phyloP scores from a whole-genome alignment of 1,140 invertebrate species.

The Drosophila ananassae region DNA sequence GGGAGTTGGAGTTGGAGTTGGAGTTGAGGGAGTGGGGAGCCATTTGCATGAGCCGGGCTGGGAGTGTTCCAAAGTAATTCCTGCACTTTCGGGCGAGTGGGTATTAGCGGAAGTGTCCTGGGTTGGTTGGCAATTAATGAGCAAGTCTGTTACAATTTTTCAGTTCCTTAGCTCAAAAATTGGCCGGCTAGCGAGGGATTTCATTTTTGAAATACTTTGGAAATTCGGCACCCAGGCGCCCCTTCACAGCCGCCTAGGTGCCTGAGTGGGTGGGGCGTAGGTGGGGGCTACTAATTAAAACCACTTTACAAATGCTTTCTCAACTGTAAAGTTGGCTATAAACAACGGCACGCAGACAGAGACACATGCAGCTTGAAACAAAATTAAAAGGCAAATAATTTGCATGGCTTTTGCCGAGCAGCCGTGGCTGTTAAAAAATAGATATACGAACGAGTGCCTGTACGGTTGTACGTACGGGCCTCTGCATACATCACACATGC shows the following conservation, averaged over 20 bases:
- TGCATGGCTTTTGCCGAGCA: slow-evolving; percentile 64
- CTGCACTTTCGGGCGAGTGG: too few relatives aligned
- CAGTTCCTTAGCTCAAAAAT: too few relatives aligned
- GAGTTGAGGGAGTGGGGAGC: background rate
- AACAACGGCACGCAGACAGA: slow-evolving; percentile 57
- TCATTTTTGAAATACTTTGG: too few relatives aligned
- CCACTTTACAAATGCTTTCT: slow-evolving; percentile 79
- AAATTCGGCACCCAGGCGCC: too few relatives aligned
- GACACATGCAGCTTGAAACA: slow-evolving; percentile 79
- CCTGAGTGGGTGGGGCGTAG: background rate
- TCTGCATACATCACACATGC: too few relatives aligned
- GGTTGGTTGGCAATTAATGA: too few relatives aligned
- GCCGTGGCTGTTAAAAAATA: slow-evolving; percentile 40
- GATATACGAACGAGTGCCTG: background rate
- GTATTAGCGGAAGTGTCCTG: too few relatives aligned
- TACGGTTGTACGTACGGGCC: too few relatives aligned
- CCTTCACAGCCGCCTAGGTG: too few relatives aligned
- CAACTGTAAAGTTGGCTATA: slow-evolving; percentile 82
- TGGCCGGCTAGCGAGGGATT: too few relatives aligned
- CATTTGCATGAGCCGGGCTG: slow-evolving; percentile 29
- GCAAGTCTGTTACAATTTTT: too few relatives aligned
- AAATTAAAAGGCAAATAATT: slow-evolving; percentile 82
- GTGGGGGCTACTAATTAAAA: slow-evolving; percentile 72
- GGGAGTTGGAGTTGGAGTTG: background rate
- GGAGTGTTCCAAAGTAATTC: slow-evolving; percentile 17